Conservation (phyloP, 2,113 vertebrate genomes). For the Cettia cetti region DNA sequence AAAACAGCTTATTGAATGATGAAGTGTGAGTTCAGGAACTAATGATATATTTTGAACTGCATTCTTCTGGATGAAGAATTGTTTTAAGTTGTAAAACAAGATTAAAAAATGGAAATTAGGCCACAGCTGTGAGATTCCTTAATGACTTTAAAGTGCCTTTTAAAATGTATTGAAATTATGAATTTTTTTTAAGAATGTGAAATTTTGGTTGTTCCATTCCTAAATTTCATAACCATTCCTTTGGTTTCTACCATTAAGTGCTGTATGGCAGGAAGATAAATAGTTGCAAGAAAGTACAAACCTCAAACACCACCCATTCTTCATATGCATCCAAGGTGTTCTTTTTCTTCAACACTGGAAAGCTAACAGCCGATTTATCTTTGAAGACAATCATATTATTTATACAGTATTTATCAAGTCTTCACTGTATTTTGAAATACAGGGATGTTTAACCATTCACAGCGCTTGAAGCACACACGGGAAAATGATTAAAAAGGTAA, state of each 20-base stretch:
- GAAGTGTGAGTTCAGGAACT: conserved; percentile 25
- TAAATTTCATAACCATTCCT: not conserved
- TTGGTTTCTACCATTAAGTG: not conserved
- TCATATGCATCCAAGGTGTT: not conserved
- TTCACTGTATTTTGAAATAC: conserved; percentile 52
- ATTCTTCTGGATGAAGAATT: not conserved
- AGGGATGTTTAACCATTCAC: not conserved
- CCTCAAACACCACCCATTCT: not conserved
- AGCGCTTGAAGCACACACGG: not conserved
- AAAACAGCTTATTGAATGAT: not conserved
- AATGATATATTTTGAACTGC: conserved; percentile 3
- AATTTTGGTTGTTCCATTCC: not conserved
- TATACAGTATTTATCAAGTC: conserved; percentile 44
- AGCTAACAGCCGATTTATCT: conserved; percentile 50
- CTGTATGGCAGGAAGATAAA: conserved; percentile 3
- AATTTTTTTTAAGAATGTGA: not conserved
- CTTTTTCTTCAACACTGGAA: conserved; percentile 2
- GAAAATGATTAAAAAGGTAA: conserved; percentile 14
- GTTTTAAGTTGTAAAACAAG: conserved; percentile 20
- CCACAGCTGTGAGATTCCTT: not conserved
- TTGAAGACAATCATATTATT: conserved; percentile 40
- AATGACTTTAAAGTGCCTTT: not conserved
- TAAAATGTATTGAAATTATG: not conserved
- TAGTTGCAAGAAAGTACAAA: not conserved
- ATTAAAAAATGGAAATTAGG: not conserved